Base-by-base conservation (phyloP, 2,797 vertebrate genomes). In the Myioborus miniatus region DNA sequence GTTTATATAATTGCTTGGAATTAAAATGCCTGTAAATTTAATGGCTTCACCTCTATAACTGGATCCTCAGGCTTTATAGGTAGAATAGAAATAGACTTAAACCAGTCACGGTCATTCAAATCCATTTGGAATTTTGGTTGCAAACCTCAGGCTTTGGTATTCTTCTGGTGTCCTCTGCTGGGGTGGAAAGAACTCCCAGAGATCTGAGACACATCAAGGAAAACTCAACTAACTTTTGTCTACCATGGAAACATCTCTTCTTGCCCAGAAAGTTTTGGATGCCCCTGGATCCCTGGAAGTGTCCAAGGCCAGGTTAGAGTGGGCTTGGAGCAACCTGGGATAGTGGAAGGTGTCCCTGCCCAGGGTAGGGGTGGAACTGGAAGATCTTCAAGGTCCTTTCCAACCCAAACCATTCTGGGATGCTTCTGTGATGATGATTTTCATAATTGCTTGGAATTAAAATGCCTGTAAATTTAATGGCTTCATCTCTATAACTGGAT, bases 1-100 rank as follows among this genome's bases (percentile, higher is more conserved):
- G 59, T 85, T 93, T 43, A n/a, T 60, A 77, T 97, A 94, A 97
- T 95, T 93, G 87, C 92, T 76, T 69, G 50, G 85, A 96, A 96
- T 96, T 93, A 90, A 94, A 96, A 78, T 67, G 90, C 79, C 77
- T 80, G 81, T 88, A 64, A 92, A 92, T 83, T 76, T 92, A 90
- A 82, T 89, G 89, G 78, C 83, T 75, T 92, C 44, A 65, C 55
- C 27, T 85, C 88, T 84, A 81, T 82, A 87, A 75, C 69, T 83
- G 89, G 64, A 67, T 96, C 88, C 81, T 37, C 78, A 68, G 64
- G 76, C 87, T 93, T 75, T 41, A 5, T 24, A 94, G 81, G 83
- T 83, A 56, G 80, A 47, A 62, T 27, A 19, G 67, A 88, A 89
- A 89, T 34, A 64, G 53, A 96, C n/a, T 30, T 87, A 44, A 90